Evolutionary conservation across 2,888 invertebrate genomes (phyloP), one percentile per base, ranked within the genome.

Genomic region (Cataglyphis cursor): DNA sequence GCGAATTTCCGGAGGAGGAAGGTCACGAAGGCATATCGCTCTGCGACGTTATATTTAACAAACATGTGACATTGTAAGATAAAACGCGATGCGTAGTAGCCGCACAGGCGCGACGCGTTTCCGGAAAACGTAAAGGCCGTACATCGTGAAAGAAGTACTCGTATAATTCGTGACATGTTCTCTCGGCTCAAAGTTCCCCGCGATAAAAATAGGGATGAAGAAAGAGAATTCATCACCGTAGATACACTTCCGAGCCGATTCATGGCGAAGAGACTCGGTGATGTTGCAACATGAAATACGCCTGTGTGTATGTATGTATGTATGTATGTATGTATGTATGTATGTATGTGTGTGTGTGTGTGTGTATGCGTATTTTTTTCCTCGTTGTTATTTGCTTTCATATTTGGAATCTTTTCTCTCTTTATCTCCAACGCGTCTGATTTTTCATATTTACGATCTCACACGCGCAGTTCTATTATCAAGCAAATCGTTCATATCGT

Each of bases 1-100:
- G 85, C 83, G 89, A 86, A 87, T 89, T 92, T 92, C 92, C 92
- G 91, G 88, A 83, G 85, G 88, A 51, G 85, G 90, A 92, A 92
- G 92, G 92, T 92, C 92, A 89, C 48, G 44, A 21, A 62, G 65
- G 78, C 78, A 59, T 78, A 70, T 59, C 78, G 57, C 78, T 21
- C 38, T n/a, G 38, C 59, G 78, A 21, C 66, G 68, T 90, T 92
- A 92, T 93, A 90, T 91, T 92, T 92, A 91, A 90, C 51, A 85
- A 66, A 61, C 74, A 73, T 84, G 73, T 73, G 82, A 87, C 80
- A 83, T 65, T 70, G 72, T 51, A 61, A 73, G 83, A 84, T 82
- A 70, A 85, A 72, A 24, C 9, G 41, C 65, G 21, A 18, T 31
- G 54, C 38, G 15, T 31, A 15, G 59, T 35, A 35, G n/a, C 3